A percentile compares a stretch with the other conserved stretches of the same genome.
These are phyloP conservation scores for Zele albiditarsus DNA, from an alignment of 2,888 invertebrate genomes.

Conservation along the genomic window DNA sequence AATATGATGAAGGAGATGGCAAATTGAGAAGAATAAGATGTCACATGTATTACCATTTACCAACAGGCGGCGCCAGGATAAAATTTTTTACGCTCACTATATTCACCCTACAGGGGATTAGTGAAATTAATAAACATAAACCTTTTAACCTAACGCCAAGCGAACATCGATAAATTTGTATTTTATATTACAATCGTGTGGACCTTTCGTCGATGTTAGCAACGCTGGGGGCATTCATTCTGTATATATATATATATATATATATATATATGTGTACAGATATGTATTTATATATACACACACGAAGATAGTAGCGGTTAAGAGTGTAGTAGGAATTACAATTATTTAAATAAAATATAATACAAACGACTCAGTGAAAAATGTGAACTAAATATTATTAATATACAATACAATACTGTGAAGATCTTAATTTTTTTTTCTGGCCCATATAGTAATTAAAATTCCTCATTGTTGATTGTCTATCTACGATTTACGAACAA, in stretches of 20 bases:
- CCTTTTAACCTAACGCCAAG: slow-evolving; percentile 67
- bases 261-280: background rate
- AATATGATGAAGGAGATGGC: background rate
- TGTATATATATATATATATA: background rate
- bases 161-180: slow-evolving; percentile 67
- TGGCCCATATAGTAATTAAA: no score
- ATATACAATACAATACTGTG: no score
- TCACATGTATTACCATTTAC: slow-evolving; percentile 23
- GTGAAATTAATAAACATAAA: slow-evolving; percentile 71
- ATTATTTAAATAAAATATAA: no score
- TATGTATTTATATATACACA: background rate
- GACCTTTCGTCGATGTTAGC: background rate
- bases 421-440: no score
- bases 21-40: slow-evolving; percentile 22
- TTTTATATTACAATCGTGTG: slow-evolving; percentile 62
- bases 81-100: slow-evolving; percentile 39
- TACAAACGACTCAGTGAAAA: no score
- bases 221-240: slow-evolving; percentile 1
- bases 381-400: no score
- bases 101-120: slow-evolving; percentile 60
- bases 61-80: slow-evolving; percentile 25
- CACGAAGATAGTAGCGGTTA: background rate
- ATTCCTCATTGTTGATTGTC: no score
- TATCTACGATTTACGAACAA: no score
- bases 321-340: no score